Evolutionary conservation across 2,797 vertebrate species (phyloP), one percentile per base, ranked within the genome.

Genomic region (Denticeps clupeoides): DNA sequence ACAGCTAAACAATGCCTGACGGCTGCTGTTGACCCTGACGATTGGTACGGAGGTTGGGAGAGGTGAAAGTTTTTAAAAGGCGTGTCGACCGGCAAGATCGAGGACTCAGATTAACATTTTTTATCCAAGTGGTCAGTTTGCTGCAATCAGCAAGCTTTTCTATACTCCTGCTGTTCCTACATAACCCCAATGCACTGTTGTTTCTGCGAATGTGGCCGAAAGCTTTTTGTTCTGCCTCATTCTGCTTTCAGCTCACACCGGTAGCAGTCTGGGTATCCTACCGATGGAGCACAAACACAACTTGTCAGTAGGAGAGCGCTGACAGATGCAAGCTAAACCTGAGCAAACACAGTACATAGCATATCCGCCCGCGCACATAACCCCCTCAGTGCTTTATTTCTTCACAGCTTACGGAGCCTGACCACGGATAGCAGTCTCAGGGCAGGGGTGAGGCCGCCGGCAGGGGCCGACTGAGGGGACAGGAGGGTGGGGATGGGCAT

Each of bases 161-260:
- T 74, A 69, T 80, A 80, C 79, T 82, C 77, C 76, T 72, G 49
- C 59, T 81, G 79, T 78, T 77, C 72, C 71, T 77, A 79, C 71
- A 72, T 62, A 64, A 65, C 68, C 63, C 58, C 67, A 44, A 51
- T 28, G 56, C 47, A 42, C 29, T 50, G 35, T 54, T 59, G 56
- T 38, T 41, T 42, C 52, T 59, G 62, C 57, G 24, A 29, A 51
- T 71, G 69, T 68, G 69, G 66, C 64, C 29, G 47, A 70, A 73
- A 67, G 66, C 54, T 18, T 35, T 12, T 21, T 40, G 49, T n/a
- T 26, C 22, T 46, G 45, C 29, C 12, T 26, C 41, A 28, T 26
- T 1, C 9, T n/a, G 10, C 49, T 41, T 43, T 23, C 27, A n/a
- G 31, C 41, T 12, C 7, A 27, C 15, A 3, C 27, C 32, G 44